phyloP scores from a whole-genome alignment of 2,797 vertebrate species.

The Nyctibius grandis region DNA sequence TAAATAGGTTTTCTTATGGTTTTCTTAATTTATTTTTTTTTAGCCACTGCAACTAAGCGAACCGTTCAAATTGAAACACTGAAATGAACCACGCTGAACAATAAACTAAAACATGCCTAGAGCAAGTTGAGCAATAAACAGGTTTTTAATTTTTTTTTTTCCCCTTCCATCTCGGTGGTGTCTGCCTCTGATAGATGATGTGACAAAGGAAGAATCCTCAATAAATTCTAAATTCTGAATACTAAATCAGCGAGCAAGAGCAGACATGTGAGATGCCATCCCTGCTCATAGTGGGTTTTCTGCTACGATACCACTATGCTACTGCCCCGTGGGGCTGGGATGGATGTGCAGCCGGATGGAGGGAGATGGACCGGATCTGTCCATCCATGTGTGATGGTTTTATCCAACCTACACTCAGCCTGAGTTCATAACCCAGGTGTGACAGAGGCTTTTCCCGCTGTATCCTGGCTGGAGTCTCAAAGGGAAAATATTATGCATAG shows the following conservation, averaged over 20 bases:
- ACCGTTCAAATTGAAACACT: slow-evolving; percentile 70
- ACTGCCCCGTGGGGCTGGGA: not conserved
- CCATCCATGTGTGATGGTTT: rapidly evolving
- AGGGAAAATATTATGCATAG: slow-evolving; percentile 43
- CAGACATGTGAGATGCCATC: not conserved
- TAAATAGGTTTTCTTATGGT: slow-evolving; percentile 60
- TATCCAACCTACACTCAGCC: not conserved
- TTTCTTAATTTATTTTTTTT: slow-evolving; percentile 67
- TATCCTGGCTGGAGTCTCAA: not conserved
- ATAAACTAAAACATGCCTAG: slow-evolving; percentile 81
- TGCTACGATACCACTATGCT: not conserved
- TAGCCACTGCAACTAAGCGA: slow-evolving; percentile 72
- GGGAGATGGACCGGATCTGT: rapidly evolving
- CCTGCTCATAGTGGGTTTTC: not conserved
- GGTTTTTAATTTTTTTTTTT: slow-evolving; percentile 78
- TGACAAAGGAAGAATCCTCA: slow-evolving; percentile 73
- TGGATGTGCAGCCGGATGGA: not conserved
- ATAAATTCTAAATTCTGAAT: slow-evolving; percentile 78
- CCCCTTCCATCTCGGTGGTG: slow-evolving; percentile 72
- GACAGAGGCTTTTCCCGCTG: not conserved
- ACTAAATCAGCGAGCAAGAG: slow-evolving; percentile 73
- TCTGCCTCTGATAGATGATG: slow-evolving; percentile 79
- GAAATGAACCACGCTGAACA: slow-evolving; percentile 79
- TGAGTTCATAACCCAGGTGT: not conserved
- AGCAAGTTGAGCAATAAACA: slow-evolving; percentile 82